phyloP scores from a whole-genome alignment of 1,140 invertebrate genomes.

The Caligus rogercresseyi region DNA sequence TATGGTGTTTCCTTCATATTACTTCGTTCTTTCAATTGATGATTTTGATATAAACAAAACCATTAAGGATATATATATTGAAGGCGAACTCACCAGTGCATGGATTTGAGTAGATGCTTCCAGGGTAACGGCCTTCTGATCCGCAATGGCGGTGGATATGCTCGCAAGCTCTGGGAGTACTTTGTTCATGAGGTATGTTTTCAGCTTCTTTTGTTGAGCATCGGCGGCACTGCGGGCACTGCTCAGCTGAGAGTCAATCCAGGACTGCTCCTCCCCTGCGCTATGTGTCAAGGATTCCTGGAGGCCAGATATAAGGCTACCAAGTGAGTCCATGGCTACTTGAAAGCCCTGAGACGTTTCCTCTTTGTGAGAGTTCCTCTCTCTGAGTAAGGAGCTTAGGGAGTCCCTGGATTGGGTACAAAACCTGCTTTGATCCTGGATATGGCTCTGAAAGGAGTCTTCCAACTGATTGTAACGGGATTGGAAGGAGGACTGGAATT shows the following conservation, averaged over 20 bases:
- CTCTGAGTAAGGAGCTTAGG: not conserved
- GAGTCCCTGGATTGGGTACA: not conserved
- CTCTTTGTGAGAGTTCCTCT: not conserved
- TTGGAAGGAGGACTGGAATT: constrained; percentile 6
- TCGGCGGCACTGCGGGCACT: not conserved
- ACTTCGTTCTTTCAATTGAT: no score
- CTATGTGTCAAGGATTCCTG: not conserved
- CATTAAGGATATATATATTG: not conserved
- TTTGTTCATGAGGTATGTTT: not conserved
- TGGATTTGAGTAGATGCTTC: not conserved
- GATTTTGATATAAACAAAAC: not conserved
- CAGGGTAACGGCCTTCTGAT: not conserved
- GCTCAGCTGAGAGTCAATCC: not conserved
- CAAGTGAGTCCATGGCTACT: not conserved
- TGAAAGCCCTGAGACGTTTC: not conserved
- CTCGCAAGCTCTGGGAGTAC: not conserved
- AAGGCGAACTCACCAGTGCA: not conserved
- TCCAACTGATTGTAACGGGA: not conserved
- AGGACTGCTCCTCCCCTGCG: not conserved
- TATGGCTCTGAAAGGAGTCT: not conserved
- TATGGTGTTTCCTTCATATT: no score
- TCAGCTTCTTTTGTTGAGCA: not conserved
- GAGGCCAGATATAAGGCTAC: not conserved
- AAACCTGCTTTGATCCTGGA: not conserved
- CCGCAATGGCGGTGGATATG: not conserved